Evolutionary conservation across 2,888 invertebrate genomes (phyloP).

Genomic region (Drosophila rellima): DNA sequence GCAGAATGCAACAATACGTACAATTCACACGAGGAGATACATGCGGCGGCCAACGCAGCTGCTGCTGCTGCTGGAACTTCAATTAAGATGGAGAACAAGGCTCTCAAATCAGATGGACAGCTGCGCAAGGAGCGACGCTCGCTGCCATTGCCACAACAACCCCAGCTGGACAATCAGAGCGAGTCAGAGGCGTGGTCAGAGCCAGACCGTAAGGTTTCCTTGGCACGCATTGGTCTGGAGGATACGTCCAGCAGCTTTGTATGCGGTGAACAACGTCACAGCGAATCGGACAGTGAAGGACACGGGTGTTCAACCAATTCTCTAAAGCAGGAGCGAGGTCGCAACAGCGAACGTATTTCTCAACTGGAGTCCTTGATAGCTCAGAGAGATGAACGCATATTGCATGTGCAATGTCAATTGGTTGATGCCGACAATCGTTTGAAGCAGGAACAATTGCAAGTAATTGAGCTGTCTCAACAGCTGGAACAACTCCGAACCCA

Average conservation of each 20-base stretch:
- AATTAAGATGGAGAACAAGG: slow-evolving; percentile 80
- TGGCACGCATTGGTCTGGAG: slow-evolving; percentile 91
- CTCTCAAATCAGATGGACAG: slow-evolving; percentile 71
- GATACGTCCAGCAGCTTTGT: slow-evolving; percentile 82
- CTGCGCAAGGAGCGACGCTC: slow-evolving; percentile 83
- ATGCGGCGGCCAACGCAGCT: slow-evolving; percentile 31
- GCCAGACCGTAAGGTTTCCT: slow-evolving; percentile 93
- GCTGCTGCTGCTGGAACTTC: slow-evolving; percentile 4
- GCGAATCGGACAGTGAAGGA: slow-evolving; percentile 84
- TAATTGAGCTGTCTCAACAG: slow-evolving; percentile 76
- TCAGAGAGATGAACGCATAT: slow-evolving; percentile 86
- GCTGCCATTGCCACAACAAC: slow-evolving; percentile 67
- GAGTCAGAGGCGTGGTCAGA: slow-evolving; percentile 96
- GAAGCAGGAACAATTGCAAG: slow-evolving; percentile 82
- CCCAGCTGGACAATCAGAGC: slow-evolving; percentile 83
- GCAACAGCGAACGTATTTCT: slow-evolving; percentile 85
- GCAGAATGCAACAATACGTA: slow-evolving; percentile 69
- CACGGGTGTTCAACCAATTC: slow-evolving; percentile 46
- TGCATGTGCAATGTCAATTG: slow-evolving; percentile 83
- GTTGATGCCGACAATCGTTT: slow-evolving; percentile 84
- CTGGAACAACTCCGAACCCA: slow-evolving; percentile 73
- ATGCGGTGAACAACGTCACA: slow-evolving; percentile 43
- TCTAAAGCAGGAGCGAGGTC: slow-evolving; percentile 67
- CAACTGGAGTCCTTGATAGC: slow-evolving; percentile 85
- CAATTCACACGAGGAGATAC: slow-evolving; percentile 80